phyloP scores from a whole-genome alignment of 1,140 invertebrate species.

The Samia ricini region DNA sequence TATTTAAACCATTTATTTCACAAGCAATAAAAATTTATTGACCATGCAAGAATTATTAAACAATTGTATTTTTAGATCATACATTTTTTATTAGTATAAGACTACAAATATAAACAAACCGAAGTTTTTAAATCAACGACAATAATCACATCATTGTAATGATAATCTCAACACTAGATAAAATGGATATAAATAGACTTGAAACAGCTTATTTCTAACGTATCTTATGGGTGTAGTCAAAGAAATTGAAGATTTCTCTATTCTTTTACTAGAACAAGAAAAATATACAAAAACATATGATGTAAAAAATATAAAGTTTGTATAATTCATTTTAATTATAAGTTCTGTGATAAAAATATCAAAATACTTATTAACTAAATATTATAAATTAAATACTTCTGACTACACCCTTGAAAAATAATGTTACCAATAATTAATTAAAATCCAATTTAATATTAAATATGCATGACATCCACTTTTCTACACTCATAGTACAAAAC shows the following conservation, averaged over 20 bases:
- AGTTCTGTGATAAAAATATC: background rate
- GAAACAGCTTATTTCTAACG: background rate
- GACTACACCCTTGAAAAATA: background rate
- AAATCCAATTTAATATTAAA: background rate
- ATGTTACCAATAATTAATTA: background rate
- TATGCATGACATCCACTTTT: background rate
- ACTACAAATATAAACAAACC: background rate
- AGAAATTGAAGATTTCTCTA: background rate
- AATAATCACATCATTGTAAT: background rate
- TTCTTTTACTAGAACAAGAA: background rate
- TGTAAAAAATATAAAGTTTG: background rate
- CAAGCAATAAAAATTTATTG: background rate
- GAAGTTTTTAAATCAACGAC: background rate
- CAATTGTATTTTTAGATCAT: background rate
- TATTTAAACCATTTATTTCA: background rate
- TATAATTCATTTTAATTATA: background rate
- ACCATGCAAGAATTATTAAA: background rate
- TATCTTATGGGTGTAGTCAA: background rate
- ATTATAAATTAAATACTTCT: background rate
- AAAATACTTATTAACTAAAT: background rate
- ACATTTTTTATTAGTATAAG: background rate
- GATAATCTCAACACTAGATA: background rate
- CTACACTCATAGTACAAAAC: background rate
- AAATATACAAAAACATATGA: background rate
- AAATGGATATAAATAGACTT: background rate